Evolutionary conservation across 2,888 invertebrate genomes (phyloP).

Genomic region (Harpalus rubripes): DNA sequence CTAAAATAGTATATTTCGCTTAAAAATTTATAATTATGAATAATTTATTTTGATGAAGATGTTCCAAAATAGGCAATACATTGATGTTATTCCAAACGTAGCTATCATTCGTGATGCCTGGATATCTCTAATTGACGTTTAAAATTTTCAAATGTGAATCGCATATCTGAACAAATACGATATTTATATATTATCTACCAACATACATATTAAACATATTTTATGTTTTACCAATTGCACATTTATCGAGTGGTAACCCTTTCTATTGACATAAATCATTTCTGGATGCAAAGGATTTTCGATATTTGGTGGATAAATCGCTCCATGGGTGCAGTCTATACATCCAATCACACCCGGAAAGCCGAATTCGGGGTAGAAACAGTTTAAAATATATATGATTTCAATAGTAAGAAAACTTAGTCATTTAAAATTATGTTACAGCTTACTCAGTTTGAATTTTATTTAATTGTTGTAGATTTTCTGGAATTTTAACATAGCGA

Average conservation of each 20-base stretch:
- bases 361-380: conserved; percentile 57
- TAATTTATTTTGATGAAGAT: background rate
- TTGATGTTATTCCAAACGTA: conserved; percentile 71
- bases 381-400: background rate
- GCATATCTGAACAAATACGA: conserved; percentile 69
- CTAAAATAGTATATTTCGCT: conserved; percentile 39
- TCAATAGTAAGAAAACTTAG: background rate
- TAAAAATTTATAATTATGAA: background rate
- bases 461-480: conserved; percentile 61
- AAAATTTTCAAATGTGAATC: conserved; percentile 70
- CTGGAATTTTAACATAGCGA: conserved; percentile 64
- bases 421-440: background rate
- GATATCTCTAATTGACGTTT: conserved; percentile 71
- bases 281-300: conserved; percentile 63
- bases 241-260: conserved; percentile 67
- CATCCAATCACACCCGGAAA: conserved; percentile 66
- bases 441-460: background rate
- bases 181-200: too few species aligned
- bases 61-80: conserved; percentile 49
- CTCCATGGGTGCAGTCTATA: conserved; percentile 67
- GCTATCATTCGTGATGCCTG: conserved; percentile 71
- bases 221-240: conserved; percentile 61
- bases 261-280: conserved; percentile 65
- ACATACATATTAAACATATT: background rate
- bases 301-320: conserved; percentile 64